Evolutionary conservation across 2,797 vertebrate species (phyloP).

Genomic region (Sandelia bainsii): DNA sequence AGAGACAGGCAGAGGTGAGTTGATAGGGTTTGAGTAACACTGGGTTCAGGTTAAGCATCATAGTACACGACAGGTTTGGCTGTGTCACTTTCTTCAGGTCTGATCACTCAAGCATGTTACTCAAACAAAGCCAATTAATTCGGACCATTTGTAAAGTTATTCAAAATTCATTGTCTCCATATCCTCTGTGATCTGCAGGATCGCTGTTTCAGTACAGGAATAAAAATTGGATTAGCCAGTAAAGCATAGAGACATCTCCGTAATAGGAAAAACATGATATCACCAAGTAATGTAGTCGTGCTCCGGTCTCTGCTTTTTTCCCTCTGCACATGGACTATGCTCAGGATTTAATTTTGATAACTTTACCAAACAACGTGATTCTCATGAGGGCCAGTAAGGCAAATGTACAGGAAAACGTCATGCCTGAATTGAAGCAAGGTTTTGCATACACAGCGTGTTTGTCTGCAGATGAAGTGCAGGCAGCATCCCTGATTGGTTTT

Average conservation of each 20-base stretch:
- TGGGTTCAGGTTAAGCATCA: too few species aligned
- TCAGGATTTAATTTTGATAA: constrained; percentile 54
- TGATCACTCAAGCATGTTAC: too few species aligned
- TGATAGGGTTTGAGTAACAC: too few species aligned
- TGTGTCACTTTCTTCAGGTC: too few species aligned
- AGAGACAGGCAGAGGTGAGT: too few species aligned
- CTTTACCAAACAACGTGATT: constrained; percentile 62
- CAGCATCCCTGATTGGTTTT: constrained; percentile 71
- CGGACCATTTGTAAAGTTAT: background rate
- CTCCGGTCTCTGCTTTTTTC: constrained; percentile 7
- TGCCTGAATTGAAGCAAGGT: constrained; percentile 26
- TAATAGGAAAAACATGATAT: constrained; percentile 11
- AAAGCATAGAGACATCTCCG: constrained; percentile 3
- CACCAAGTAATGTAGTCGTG: constrained; percentile 3
- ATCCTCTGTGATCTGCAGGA: background rate
- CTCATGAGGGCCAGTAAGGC: constrained; percentile 33
- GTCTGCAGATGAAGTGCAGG: constrained; percentile 39
- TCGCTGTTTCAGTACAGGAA: background rate
- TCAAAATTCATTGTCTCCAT: background rate
- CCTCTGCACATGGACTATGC: constrained; percentile 28
- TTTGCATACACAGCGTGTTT: constrained; percentile 31
- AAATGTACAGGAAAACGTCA: constrained; percentile 43
- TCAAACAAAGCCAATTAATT: too few species aligned
- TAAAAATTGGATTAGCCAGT: background rate
- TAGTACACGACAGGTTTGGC: too few species aligned